Evolutionary conservation across 2,888 invertebrate genomes (phyloP).

Genomic region (Nomada lathburiana): DNA sequence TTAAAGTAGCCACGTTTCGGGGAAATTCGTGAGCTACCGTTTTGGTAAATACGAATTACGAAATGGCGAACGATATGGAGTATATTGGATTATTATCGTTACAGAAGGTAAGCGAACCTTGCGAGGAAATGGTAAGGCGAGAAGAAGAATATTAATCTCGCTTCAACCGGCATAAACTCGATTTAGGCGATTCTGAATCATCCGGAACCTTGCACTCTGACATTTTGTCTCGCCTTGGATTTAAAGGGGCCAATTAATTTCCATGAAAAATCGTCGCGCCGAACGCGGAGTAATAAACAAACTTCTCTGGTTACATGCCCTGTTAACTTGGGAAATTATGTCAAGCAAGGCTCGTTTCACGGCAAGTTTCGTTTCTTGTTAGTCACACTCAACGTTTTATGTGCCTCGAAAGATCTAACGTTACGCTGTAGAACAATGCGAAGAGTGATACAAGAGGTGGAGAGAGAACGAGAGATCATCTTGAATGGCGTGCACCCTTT

Average conservation of each 20-base stretch:
- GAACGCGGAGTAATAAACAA: conserved; percentile 34
- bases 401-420: conserved; percentile 14
- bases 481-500: background rate
- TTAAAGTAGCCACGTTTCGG: too few species aligned
- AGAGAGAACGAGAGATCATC: background rate
- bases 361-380: conserved; percentile 16
- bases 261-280: conserved; percentile 13
- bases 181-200: background rate
- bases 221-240: conserved; percentile 29
- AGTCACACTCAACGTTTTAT: background rate
- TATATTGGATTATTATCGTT: too few species aligned
- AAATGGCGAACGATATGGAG: too few species aligned
- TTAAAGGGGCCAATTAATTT: conserved; percentile 24
- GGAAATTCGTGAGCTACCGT: too few species aligned
- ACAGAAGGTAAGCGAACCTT: too few species aligned
- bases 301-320: conserved; percentile 30
- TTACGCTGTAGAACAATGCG: conserved; percentile 21
- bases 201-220: conserved; percentile 10
- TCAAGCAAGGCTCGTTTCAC: conserved; percentile 31
- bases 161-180: background rate
- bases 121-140: too few species aligned
- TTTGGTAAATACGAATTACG: too few species aligned
- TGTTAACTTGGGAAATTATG: conserved; percentile 37
- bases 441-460: background rate
- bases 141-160: too few species aligned